A percentile compares a stretch with the other conserved stretches of the same genome.
phyloP scores from a whole-genome alignment of 1,140 invertebrate genomes.

The Paralvinella palmiformis region DNA sequence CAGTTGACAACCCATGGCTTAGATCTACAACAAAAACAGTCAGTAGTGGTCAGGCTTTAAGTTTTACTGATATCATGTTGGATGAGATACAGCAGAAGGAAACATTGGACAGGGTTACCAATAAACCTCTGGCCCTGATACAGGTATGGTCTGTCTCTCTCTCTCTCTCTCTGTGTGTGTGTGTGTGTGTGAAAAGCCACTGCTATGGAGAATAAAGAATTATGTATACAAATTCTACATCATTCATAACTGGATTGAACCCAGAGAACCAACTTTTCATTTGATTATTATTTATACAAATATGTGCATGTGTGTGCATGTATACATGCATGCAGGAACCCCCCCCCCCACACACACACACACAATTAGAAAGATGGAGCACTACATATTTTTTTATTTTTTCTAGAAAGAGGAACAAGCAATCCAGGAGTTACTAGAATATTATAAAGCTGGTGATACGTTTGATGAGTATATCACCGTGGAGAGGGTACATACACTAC shows the following conservation, averaged over 20 bases:
- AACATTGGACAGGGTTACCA: slow-evolving; percentile 26
- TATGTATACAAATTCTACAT: background rate
- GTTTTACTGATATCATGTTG: slow-evolving; percentile 29
- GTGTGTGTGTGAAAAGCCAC: too few species aligned
- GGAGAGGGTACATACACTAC: slow-evolving; percentile 49
- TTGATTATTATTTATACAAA: background rate
- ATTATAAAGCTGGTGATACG: slow-evolving; percentile 59
- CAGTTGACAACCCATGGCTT: too few species aligned
- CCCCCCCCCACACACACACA: too few species aligned
- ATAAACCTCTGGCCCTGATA: slow-evolving; percentile 57
- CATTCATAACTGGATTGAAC: background rate
- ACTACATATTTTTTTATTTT: too few species aligned
- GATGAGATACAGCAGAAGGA: slow-evolving; percentile 36
- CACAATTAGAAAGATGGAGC: too few species aligned
- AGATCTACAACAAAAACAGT: too few species aligned
- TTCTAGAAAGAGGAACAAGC: slow-evolving; percentile 67
- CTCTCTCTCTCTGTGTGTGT: background rate
- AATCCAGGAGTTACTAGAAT: slow-evolving; percentile 61
- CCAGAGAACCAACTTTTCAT: background rate
- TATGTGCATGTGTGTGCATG: background rate
- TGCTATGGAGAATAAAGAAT: background rate
- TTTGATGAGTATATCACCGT: slow-evolving; percentile 62
- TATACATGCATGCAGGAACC: too few species aligned
- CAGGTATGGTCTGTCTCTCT: slow-evolving; percentile 49
- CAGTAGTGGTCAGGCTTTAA: slow-evolving; percentile 12